Conservation (phyloP, 2,797 vertebrate genomes). For the Acropternis orthonyx region DNA sequence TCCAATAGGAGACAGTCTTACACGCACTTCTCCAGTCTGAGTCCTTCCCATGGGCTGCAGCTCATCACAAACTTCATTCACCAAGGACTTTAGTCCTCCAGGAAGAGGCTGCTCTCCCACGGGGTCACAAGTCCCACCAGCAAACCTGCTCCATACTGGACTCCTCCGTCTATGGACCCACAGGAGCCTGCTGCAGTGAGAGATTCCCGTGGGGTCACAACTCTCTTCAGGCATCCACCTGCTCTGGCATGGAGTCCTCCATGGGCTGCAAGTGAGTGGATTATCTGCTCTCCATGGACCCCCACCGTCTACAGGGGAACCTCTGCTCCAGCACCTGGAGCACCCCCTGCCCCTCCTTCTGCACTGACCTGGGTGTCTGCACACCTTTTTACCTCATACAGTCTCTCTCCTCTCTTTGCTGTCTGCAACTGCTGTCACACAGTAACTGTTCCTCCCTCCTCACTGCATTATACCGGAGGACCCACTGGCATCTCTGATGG, state of each 20-base stretch:
- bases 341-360: neutral
- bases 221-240: neutral
- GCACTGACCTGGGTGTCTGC: neutral
- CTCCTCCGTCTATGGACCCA: neutral
- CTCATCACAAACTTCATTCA: neutral
- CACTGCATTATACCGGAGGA: neutral
- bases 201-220: neutral
- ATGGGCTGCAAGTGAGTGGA: neutral
- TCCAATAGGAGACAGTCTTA: neutral
- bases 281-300: neutral
- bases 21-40: neutral
- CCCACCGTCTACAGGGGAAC: neutral
- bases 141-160: neutral
- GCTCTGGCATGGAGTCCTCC: accelerated
- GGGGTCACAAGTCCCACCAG: neutral
- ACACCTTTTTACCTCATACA: too few relatives aligned
- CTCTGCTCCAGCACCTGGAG: accelerated
- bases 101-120: neutral
- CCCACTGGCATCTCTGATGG: neutral
- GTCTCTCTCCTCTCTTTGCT: neutral
- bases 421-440: neutral
- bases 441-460: neutral
- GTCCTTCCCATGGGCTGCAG: neutral
- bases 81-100: neutral
- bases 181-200: too few relatives aligned